These are phyloP conservation scores for Lytechinus pictus DNA, from an alignment of 35 echinoderm and acorn worm genomes.

Conservation along the genomic window DNA sequence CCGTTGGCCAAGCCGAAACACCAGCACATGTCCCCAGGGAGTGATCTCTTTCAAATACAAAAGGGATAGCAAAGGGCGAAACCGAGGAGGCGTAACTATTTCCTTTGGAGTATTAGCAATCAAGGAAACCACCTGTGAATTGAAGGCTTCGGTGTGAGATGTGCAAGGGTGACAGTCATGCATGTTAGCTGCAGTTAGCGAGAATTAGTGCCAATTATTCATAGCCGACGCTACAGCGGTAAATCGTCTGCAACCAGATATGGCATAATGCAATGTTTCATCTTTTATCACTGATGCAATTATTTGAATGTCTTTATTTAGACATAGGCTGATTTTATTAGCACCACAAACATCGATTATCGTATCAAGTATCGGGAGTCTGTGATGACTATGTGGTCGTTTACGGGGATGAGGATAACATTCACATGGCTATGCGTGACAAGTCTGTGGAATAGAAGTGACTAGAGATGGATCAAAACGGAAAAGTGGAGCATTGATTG, in stretches of 20 bases:
- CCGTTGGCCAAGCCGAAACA: not conserved
- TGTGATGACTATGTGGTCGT: not conserved
- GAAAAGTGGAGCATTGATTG: slow-evolving; percentile 18
- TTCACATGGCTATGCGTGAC: not conserved
- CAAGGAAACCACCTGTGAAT: not conserved
- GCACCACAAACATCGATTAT: not conserved
- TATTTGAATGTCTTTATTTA: not conserved
- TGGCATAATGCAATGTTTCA: not conserved
- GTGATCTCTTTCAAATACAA: not conserved
- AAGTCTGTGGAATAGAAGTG: not conserved
- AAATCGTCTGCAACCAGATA: not conserved
- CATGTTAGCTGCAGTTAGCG: not conserved
- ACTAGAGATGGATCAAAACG: not conserved
- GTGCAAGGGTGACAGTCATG: not conserved
- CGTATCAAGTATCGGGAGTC: not conserved
- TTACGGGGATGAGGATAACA: not conserved
- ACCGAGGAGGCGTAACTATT: not conserved
- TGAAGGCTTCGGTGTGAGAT: not conserved
- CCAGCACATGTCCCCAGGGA: not conserved
- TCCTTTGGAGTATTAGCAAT: not conserved
- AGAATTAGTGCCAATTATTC: slow-evolving; percentile 7
- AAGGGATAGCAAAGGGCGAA: not conserved
- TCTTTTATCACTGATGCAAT: not conserved
- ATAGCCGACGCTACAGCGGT: not conserved
- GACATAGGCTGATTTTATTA: not conserved